A percentile compares a stretch with the other conserved stretches of the same genome.
These are phyloP conservation scores for Hirudinaria manillensis DNA, from an alignment of 2,888 invertebrate species.

Conservation along the genomic window DNA sequence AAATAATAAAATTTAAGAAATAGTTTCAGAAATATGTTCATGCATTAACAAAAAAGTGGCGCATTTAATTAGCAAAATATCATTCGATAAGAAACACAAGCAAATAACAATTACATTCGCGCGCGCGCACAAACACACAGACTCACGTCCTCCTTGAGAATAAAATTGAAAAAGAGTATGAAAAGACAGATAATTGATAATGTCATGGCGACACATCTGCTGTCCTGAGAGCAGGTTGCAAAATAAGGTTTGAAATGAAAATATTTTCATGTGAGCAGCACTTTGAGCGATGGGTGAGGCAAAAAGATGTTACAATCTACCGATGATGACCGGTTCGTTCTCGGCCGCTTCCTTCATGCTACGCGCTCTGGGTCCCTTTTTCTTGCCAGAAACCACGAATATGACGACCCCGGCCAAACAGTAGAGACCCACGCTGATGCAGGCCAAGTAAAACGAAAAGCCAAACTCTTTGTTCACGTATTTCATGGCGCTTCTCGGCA, in stretches of 20 bases:
- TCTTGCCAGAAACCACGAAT: slow-evolving; percentile 74
- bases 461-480: slow-evolving; percentile 66
- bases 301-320: slow-evolving; percentile 10
- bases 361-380: slow-evolving; percentile 75
- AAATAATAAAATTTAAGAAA: no score
- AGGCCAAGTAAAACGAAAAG: slow-evolving; percentile 57
- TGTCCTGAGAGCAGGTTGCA: no score
- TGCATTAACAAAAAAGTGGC: no score
- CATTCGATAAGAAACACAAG: not conserved
- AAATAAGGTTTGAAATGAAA: no score
- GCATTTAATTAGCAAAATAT: no score
- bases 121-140: not conserved
- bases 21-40: no score
- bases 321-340: slow-evolving; percentile 72
- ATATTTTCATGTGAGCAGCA: no score
- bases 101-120: not conserved
- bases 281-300: not conserved
- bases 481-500: slow-evolving; percentile 65
- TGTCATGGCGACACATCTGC: no score
- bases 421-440: slow-evolving; percentile 71
- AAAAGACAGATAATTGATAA: no score
- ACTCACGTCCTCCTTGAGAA: not conserved
- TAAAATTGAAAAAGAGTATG: no score
- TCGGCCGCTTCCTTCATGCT: slow-evolving; percentile 77
- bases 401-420: slow-evolving; percentile 67